Evolutionary conservation across 35 echinoderm and acorn worm genomes (phyloP).

Genomic region (Holothuria glaberrima): DNA sequence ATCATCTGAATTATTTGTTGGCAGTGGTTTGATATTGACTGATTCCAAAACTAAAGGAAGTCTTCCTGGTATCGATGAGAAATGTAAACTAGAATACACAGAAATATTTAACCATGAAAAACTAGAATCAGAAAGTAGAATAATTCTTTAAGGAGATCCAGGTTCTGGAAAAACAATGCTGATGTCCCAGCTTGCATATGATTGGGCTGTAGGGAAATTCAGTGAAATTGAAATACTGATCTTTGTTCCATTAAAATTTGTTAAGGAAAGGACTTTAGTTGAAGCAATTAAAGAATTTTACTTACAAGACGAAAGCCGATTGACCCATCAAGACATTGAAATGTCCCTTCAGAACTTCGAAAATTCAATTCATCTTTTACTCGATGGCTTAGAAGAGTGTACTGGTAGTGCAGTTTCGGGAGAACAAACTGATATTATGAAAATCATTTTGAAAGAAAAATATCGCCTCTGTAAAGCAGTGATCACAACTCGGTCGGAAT

Average conservation of each 20-base stretch:
- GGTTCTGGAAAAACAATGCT: constrained; percentile 37
- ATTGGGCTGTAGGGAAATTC: not conserved
- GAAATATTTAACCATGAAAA: constrained; percentile 12
- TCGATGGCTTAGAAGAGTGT: constrained; percentile 11
- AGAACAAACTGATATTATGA: not conserved
- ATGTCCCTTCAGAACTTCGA: no score
- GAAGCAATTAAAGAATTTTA: constrained; percentile 17
- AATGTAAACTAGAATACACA: not conserved
- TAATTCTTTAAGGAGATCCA: not conserved
- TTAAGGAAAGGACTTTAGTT: not conserved
- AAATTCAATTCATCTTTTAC: not conserved
- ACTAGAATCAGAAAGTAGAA: not conserved
- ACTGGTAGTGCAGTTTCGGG: not conserved
- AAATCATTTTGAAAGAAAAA: not conserved
- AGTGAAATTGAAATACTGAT: not conserved
- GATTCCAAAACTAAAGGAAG: not conserved
- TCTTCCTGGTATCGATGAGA: not conserved
- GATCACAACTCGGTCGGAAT: not conserved
- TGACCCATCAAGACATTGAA: not conserved
- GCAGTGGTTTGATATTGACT: not conserved
- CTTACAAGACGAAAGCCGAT: not conserved
- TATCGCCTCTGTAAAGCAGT: not conserved
- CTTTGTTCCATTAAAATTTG: not conserved
- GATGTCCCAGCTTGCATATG: not conserved
- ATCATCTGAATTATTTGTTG: not conserved